These are phyloP conservation scores for Illadopsis cleaveri DNA, from an alignment of 2,113 vertebrate genomes.

Conservation along the genomic window DNA sequence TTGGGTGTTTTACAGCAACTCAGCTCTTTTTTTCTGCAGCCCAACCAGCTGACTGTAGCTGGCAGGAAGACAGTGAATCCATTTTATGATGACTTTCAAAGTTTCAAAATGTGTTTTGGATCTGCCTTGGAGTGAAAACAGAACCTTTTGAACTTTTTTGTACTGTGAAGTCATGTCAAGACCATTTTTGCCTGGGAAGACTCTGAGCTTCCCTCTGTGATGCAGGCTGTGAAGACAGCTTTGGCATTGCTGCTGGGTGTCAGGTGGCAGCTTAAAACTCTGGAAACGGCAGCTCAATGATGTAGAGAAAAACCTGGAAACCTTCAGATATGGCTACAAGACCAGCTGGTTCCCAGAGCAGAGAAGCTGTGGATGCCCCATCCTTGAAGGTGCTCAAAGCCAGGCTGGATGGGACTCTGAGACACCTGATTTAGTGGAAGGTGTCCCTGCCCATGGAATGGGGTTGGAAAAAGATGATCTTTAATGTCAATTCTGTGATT, in stretches of 20 bases:
- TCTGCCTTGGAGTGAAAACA: slow-evolving; percentile 48
- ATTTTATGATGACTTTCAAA: neutral
- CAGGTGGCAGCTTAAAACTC: neutral
- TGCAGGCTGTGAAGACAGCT: neutral
- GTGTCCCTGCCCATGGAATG: neutral
- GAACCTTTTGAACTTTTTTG: slow-evolving; percentile 23
- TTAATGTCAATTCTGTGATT: neutral
- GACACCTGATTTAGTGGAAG: neutral
- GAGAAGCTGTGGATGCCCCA: neutral
- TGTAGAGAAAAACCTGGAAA: neutral
- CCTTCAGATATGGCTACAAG: neutral
- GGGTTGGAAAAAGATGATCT: neutral
- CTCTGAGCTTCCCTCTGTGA: neutral
- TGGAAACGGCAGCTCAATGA: neutral
- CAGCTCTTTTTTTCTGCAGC: neutral
- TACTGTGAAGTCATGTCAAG: slow-evolving; percentile 15
- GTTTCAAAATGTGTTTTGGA: slow-evolving; percentile 56
- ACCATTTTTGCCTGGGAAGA: neutral
- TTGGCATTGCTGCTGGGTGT: neutral
- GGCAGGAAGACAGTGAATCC: slow-evolving; percentile 26
- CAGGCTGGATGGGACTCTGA: neutral
- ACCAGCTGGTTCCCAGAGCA: neutral
- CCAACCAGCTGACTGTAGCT: slow-evolving; percentile 53
- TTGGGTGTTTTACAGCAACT: slow-evolving; percentile 20
- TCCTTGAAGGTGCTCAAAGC: no score